Evolutionary conservation across 1,140 invertebrate genomes (phyloP).

Genomic region (Drosophila prosaltans): DNA sequence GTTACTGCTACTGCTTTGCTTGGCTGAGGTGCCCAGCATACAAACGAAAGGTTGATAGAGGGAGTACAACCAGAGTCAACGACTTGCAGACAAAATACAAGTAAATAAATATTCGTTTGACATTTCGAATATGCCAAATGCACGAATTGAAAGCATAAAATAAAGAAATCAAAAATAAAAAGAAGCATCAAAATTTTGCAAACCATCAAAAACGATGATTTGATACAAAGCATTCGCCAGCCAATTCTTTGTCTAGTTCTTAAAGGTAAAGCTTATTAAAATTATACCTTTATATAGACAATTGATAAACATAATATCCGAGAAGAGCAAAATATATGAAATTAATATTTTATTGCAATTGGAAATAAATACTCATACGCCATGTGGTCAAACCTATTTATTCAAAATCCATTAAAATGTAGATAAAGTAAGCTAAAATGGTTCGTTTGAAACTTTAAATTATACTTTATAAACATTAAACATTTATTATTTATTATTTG

Average conservation of each 20-base stretch:
- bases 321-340: no score
- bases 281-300: no score
- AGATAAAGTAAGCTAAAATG: no score
- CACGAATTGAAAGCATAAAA: neutral
- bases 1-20: neutral
- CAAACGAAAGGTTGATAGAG: constrained; percentile 25
- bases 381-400: neutral
- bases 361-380: neutral
- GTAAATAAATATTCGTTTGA: constrained; percentile 14
- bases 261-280: no score
- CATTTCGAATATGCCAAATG: constrained; percentile 18
- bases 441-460: neutral
- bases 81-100: constrained; percentile 12
- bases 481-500: neutral
- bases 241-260: neutral
- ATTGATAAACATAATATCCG: no score
- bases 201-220: neutral
- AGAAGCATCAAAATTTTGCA: constrained; percentile 1
- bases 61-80: constrained; percentile 5
- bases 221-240: neutral
- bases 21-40: constrained; percentile 19
- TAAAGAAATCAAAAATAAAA: neutral
- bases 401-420: no score
- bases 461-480: neutral
- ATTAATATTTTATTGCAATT: no score